phyloP scores from a whole-genome alignment of 2,797 vertebrate species.

The Enteromius paludinosus region DNA sequence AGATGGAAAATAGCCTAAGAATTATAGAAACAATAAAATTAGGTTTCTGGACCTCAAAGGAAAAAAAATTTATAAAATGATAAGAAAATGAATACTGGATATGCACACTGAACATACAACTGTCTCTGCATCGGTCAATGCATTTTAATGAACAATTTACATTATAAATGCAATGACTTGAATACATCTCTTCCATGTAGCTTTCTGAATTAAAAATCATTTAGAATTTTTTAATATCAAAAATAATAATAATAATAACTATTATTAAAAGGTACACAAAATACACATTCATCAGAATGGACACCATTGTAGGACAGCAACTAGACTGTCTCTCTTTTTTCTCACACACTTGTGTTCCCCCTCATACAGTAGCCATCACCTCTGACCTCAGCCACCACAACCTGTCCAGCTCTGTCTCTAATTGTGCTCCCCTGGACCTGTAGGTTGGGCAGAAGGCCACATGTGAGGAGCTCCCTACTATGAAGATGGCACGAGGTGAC shows the following conservation, averaged over 20 bases:
- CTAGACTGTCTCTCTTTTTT: constrained; percentile 2
- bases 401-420: constrained; percentile 53
- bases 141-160: neutral
- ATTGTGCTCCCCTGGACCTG: constrained; percentile 57
- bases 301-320: neutral
- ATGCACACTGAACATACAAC: neutral
- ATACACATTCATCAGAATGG: neutral
- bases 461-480: constrained; percentile 57
- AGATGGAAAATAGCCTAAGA: neutral
- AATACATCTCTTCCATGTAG: neutral
- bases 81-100: neutral
- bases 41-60: neutral
- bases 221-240: neutral
- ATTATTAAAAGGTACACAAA: neutral
- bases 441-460: constrained; percentile 55
- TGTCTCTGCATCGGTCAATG: neutral
- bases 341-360: constrained; percentile 23
- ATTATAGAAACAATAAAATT: neutral
- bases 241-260: neutral
- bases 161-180: neutral
- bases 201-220: neutral
- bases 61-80: neutral
- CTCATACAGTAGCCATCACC: constrained; percentile 33
- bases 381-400: constrained; percentile 56
- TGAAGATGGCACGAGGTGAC: constrained; percentile 55